A percentile compares a stretch with the other conserved stretches of the same genome.
These are phyloP conservation scores for Stomorhina lunata DNA, from an alignment of 2,888 invertebrate species.

Conservation along the genomic window DNA sequence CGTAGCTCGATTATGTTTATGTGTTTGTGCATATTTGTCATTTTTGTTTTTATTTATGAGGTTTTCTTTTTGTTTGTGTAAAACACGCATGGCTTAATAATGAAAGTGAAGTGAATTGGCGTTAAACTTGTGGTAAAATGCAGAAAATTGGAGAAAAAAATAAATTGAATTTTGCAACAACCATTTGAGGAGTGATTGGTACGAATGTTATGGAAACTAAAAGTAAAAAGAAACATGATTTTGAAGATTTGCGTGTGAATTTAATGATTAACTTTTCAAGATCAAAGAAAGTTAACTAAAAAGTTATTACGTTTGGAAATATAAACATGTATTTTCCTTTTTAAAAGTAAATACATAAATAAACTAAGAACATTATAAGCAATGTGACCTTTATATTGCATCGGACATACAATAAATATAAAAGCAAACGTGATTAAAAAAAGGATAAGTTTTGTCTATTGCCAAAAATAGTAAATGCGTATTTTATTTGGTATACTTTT, in stretches of 20 bases:
- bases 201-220: background rate
- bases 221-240: background rate
- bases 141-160: background rate
- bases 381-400: too few relatives aligned
- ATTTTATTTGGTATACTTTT: too few relatives aligned
- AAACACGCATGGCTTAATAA: constrained; percentile 74
- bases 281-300: too few relatives aligned
- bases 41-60: constrained; percentile 21
- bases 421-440: too few relatives aligned
- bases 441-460: too few relatives aligned
- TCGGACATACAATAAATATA: too few relatives aligned
- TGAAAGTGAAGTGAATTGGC: constrained; percentile 79
- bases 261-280: too few relatives aligned
- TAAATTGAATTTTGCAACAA: constrained; percentile 10
- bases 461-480: too few relatives aligned
- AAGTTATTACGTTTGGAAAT: too few relatives aligned
- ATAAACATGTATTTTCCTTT: too few relatives aligned
- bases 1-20: background rate
- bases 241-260: background rate
- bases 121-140: constrained; percentile 55
- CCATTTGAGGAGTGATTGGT: background rate
- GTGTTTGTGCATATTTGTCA: constrained; percentile 20
- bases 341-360: too few relatives aligned
- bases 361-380: too few relatives aligned
- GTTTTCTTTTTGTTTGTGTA: constrained; percentile 36